These are phyloP conservation scores for Anas capensis DNA, from an alignment of 2,797 vertebrate species.

Conservation along the genomic window DNA sequence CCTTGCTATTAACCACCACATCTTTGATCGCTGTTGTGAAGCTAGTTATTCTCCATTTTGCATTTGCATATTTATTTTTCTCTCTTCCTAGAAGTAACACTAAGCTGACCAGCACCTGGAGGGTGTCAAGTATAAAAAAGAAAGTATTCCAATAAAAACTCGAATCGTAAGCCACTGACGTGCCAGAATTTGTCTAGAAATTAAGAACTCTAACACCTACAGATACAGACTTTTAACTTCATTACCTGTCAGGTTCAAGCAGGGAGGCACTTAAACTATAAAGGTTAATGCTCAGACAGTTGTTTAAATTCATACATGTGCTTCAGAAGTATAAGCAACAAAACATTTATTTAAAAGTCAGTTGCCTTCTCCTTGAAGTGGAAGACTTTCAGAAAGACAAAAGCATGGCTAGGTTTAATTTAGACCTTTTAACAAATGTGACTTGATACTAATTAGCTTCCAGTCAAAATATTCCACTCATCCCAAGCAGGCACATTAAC, in stretches of 20 bases:
- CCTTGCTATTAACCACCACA: conserved; percentile 7
- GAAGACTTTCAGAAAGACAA: not conserved
- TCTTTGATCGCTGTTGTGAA: conserved; percentile 19
- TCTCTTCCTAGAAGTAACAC: conserved; percentile 9
- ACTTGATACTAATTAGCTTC: not conserved
- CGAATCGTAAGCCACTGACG: not conserved
- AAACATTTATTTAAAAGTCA: not conserved
- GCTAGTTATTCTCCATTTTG: not conserved
- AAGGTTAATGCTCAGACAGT: not conserved
- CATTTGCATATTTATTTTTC: conserved; percentile 6
- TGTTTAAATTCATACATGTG: not conserved
- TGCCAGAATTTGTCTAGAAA: not conserved
- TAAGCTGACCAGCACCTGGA: conserved; percentile 25
- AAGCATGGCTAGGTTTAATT: not conserved
- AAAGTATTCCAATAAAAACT: conserved; percentile 6
- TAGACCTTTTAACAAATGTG: not conserved
- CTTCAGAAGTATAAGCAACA: not conserved
- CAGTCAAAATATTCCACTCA: not conserved
- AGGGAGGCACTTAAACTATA: not conserved
- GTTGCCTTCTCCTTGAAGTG: not conserved
- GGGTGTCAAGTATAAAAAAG: not conserved
- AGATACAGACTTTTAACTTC: not conserved
- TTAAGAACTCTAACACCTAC: not conserved
- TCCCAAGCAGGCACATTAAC: not conserved
- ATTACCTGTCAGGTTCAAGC: not conserved